Evolutionary conservation across 2,113 vertebrate genomes (phyloP), one percentile per base, ranked within the genome.

Genomic region (Piprites chloris): DNA sequence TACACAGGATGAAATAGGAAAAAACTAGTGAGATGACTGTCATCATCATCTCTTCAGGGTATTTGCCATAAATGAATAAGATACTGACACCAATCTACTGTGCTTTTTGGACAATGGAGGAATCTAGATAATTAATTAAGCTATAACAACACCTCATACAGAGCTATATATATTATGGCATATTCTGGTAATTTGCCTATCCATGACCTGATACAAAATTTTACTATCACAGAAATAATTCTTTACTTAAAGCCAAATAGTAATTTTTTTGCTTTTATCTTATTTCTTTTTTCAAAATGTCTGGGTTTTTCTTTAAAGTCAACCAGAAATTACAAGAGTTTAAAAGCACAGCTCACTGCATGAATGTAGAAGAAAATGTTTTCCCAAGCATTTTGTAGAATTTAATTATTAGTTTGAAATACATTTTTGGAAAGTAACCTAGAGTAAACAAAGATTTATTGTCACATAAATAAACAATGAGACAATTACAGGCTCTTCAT

Each of bases 401-500:
- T 46, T 63, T 87, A 89, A 85, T 82, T 81, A 72, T 61, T 68
- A 91, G 67, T 88, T 90, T 88, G 49, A 87, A 92, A 93, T 33
- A 87, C 62, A 50, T 79, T 89, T 95, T 95, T 75, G 6, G 68
- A 92, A 89, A 75, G 65, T 53, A 96, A 95, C 76, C 58, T 84
- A 46, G 44, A 35, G 92, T 68, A 95, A 95, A 94, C 76, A 81
- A 76, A 84, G 83, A 96, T 95, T 88, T 90, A 93, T 90, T 87
- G 73, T 42, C 89, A 93, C 76, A 95, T 88, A 88, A 97, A 96
- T 97, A 93, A 96, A 95, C 92, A 92, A 90, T 59, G 90, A 96
- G 92, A 94, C 90, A 96, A 97, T 90, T 93, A 94, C 49, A 86
- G 93, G 80, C 85, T 94, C 82, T 96, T 96, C 86, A 90, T 18